Evolutionary conservation across 2,888 invertebrate genomes (phyloP), one percentile per base, ranked within the genome.

Genomic region (Deroplatys truncata): DNA sequence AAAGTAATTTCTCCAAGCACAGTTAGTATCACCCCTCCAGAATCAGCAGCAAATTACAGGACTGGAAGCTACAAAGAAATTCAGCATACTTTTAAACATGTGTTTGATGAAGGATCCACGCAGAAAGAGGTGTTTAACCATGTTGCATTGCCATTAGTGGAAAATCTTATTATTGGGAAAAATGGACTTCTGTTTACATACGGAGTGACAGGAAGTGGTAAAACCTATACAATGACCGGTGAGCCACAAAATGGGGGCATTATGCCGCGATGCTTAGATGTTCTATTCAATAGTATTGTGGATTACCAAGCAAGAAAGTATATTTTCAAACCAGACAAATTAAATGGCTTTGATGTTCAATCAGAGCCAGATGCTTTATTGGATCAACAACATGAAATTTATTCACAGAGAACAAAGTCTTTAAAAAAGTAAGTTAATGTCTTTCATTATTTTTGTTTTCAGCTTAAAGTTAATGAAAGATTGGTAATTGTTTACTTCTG

Each of bases 181-280:
- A 99, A 98, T 94, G 98, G 98, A 91, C 94, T 99, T 56, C 94
- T 99, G 88, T 99, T 99, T 93, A 98, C 99, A 0, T 99, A 99
- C 93, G 99, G 99, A 28, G 98, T 99, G 8, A 99, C 99, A 0
- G 98, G 98, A 5, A 97, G 97, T 91, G 99, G 99, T 0, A 99
- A 99, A 94, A 99, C 99, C 0, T 98, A 96, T 93, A 99, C 99
- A 0, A 98, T 99, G 97, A 98, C 98, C 0, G 98, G 96, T 0
- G 94, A 97, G 91, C 93, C 95, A 13, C 94, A 95, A 90, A 96
- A 98, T 93, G 96, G 97, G 91, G 98, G 99, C 87, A 95, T 99
- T 92, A 94, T 99, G 94, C 98, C 99, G 0, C 94, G 99, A 91
- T 96, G 97, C 92, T 94, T 99, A 88, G 98, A 99, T 93, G 97